Evolutionary conservation across 2,888 invertebrate species (phyloP), one percentile per base, ranked within the genome.

Genomic region (Ormyrus thymus): DNA sequence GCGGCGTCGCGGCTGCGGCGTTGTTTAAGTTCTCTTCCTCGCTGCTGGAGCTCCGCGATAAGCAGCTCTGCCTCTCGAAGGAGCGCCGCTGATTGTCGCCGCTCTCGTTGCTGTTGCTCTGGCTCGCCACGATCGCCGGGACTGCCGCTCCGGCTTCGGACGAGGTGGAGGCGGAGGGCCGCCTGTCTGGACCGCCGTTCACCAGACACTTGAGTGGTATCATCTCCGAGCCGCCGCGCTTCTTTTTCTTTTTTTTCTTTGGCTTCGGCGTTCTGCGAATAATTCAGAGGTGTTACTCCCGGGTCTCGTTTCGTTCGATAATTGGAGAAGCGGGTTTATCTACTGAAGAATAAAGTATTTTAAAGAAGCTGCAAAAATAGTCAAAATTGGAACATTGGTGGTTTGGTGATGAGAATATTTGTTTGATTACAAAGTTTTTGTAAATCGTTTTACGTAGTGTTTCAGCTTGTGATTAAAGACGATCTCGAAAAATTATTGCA

Each of bases 151-250:
- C 29, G 29, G 29, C 29, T 29, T 29, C 29, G 29, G 29, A 29
- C 29, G 29, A 29, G 61, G 51, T 15, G 72, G 84, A 78, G 66
- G 83, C 76, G 51, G 85, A 84, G 72, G 86, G 84, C 15, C 86
- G 87, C 56, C 83, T 87, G 10, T 86, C 88, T 13, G 89, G 89
- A 76, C 87, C 85, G 55, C 89, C 89, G 83, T 90, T 90, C 69
- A 87, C 86, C 79, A 88, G 83, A 80, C 85, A 87, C 83, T 87
- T 86, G 77, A 90, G 71, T 7, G 89, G 88, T 79, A 89, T 77
- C 9, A 85, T 83, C 64, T 89, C 89, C 61, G 85, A 78, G 51
- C 76, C 73, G 1, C 13, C 64, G 48, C 81, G 81, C n/a, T 75
- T 79, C 15, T 81, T 79, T 29, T 29, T 29, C 29, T 29, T 29